Evolutionary conservation across 1,140 invertebrate genomes (phyloP), one percentile per base, ranked within the genome.

Genomic region (Glossosoma conforme): DNA sequence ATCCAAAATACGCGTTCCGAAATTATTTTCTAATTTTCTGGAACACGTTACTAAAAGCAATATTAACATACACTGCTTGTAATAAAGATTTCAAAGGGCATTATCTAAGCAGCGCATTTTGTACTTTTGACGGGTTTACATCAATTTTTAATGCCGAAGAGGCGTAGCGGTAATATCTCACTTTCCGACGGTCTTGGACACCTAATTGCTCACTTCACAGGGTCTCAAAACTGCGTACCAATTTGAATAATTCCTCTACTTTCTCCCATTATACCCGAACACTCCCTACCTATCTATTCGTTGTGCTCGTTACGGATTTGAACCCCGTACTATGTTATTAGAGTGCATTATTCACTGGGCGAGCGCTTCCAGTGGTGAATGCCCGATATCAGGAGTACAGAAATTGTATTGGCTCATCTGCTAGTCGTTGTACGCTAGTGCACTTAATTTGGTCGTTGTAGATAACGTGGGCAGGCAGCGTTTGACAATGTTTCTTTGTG

Each of bases 301-400:
- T 15, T 25, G 21, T 33, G 28, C 44, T 19, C 25, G 32, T 40
- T 21, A 42, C 38, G 44, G 38, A 44, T 48, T 54, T 44, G 52
- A 54, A 44, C 44, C 32, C 41, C 20, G 38, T 32, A 54, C 52
- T 41, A 44, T 54, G 44, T 54, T 49, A 54, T 54, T 54, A 54
- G 38, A 41, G 52, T 54, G 44, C 52, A 54, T 54, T 48, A 54
- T 36, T 54, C 52, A 54, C 30, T 32, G 36, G 40, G 21, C 24
- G 37, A 38, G 25, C 44, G 32, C 45, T 41, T 37, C 41, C 45
- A 38, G 41, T 48, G 28, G 20, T 48, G 45, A 48, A 48, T 48
- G 41, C 24, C 35, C 25, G 38, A 17, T 48, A 48, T 36, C 45
- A 35, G 45, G 36, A 32, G 36, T 40, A 14, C 45, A 48, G 45